phyloP scores from a whole-genome alignment of 2,888 invertebrate species.

The Tholera decimalis region DNA sequence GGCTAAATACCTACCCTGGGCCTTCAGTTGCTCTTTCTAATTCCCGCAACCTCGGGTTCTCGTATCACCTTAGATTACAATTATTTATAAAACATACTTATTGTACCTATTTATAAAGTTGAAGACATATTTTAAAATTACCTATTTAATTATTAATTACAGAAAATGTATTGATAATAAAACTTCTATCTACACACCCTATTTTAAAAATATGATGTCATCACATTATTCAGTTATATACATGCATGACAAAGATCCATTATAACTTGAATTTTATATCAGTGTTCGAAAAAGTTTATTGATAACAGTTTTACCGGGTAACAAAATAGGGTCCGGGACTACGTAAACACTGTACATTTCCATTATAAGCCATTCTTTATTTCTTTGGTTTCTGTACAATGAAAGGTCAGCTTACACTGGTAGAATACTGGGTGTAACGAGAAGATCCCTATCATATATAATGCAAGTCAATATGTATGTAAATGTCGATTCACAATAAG shows the following conservation, averaged over 20 bases:
- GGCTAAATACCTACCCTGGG: no score
- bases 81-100: no score
- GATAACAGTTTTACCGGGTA: slow-evolving; percentile 2
- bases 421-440: no score
- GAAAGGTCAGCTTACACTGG: neutral
- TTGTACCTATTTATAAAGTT: no score
- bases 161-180: neutral
- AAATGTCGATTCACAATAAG: no score
- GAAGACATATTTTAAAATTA: neutral
- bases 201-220: slow-evolving; percentile 6
- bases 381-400: neutral
- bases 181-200: neutral
- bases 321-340: neutral
- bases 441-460: no score
- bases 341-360: neutral
- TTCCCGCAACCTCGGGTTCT: no score
- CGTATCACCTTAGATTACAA: no score
- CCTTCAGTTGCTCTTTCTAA: no score
- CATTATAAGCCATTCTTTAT: neutral
- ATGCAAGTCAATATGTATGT: no score
- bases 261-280: slow-evolving; percentile 35
- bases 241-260: slow-evolving; percentile 28
- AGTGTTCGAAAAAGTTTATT: slow-evolving; percentile 11
- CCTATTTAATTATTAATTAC: neutral
- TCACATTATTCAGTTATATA: slow-evolving; percentile 5